Percentiles rank a stretch among this genome's conserved stretches.
phyloP scores from a whole-genome alignment of 2,797 vertebrate species.

The Chrosomus eos region DNA sequence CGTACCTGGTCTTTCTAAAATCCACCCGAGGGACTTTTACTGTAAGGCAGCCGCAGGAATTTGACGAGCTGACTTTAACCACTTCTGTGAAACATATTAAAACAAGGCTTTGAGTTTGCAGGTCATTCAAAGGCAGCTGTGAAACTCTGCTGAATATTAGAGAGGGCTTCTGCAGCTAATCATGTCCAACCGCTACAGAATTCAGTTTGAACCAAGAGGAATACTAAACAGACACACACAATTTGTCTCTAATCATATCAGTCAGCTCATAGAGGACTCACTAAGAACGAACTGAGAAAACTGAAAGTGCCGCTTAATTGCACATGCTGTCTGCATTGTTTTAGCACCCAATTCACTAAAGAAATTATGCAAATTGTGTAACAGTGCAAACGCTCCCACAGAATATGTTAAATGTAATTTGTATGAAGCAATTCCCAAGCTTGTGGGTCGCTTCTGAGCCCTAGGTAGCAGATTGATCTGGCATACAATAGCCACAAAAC shows the following conservation, averaged over 20 bases:
- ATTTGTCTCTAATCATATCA: constrained; percentile 30
- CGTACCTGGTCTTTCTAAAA: constrained; percentile 4
- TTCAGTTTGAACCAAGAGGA: constrained; percentile 12
- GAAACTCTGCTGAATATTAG: constrained; percentile 17
- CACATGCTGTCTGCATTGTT: not conserved
- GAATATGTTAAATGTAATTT: constrained; percentile 10
- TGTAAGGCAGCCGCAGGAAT: not conserved
- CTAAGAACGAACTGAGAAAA: not conserved
- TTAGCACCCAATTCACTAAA: constrained; percentile 15
- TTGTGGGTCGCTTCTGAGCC: not conserved
- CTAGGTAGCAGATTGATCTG: constrained; percentile 8
- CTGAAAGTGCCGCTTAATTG: constrained; percentile 3
- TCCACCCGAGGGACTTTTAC: constrained; percentile 9
- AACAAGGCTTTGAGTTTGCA: constrained; percentile 12
- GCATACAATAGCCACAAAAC: not conserved
- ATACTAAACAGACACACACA: constrained; percentile 32
- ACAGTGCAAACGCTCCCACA: not conserved
- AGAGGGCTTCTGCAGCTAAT: constrained; percentile 13
- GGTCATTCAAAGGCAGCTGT: constrained; percentile 20
- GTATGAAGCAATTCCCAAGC: constrained; percentile 22
- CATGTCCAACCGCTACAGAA: not conserved
- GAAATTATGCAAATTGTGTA: constrained; percentile 35
- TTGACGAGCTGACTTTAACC: constrained; percentile 8
- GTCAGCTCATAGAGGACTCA: constrained; percentile 5
- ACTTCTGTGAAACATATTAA: constrained; percentile 24